Percentiles rank a stretch among this genome's conserved stretches.
phyloP scores from a whole-genome alignment of 2,888 invertebrate species.

The Ormyrus thymus region DNA sequence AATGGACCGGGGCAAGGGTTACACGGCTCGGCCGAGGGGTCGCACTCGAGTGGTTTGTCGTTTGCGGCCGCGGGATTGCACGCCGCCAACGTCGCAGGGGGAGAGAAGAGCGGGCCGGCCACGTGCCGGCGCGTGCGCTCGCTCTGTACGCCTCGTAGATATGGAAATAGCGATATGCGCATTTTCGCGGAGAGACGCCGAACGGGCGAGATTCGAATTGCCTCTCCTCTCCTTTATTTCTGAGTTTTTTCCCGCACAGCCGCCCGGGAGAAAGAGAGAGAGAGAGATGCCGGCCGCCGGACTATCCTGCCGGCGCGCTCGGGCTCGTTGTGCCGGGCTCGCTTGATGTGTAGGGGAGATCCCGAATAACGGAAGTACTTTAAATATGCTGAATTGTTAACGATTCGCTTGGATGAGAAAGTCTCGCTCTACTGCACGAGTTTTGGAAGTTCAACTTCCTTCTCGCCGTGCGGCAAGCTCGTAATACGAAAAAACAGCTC shows the following conservation, averaged over 20 bases:
- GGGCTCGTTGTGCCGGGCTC: not conserved
- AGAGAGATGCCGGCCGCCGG: not conserved
- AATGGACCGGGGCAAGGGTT: constrained; percentile 22
- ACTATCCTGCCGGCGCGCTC: constrained; percentile 19
- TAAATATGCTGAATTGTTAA: constrained; percentile 53
- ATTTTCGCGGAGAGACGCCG: too few species aligned
- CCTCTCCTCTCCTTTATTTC: not conserved
- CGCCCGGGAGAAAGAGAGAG: too few species aligned
- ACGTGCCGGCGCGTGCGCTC: constrained; percentile 37
- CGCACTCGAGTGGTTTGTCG: not conserved
- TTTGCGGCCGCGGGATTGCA: too few species aligned
- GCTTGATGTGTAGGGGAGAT: constrained; percentile 44
- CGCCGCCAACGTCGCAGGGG: too few species aligned
- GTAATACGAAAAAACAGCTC: constrained; percentile 3
- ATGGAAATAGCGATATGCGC: too few species aligned
- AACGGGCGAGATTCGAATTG: not conserved
- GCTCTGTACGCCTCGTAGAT: too few species aligned
- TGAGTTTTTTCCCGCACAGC: constrained; percentile 8
- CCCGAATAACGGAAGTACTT: constrained; percentile 51
- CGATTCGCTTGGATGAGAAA: constrained; percentile 54
- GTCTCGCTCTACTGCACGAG: constrained; percentile 48
- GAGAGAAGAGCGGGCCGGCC: too few species aligned
- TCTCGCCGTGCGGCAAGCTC: not conserved
- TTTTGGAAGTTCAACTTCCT: constrained; percentile 52
- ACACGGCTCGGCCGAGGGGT: not conserved